phyloP scores from a whole-genome alignment of 2,888 invertebrate species.

The Mantis religiosa region DNA sequence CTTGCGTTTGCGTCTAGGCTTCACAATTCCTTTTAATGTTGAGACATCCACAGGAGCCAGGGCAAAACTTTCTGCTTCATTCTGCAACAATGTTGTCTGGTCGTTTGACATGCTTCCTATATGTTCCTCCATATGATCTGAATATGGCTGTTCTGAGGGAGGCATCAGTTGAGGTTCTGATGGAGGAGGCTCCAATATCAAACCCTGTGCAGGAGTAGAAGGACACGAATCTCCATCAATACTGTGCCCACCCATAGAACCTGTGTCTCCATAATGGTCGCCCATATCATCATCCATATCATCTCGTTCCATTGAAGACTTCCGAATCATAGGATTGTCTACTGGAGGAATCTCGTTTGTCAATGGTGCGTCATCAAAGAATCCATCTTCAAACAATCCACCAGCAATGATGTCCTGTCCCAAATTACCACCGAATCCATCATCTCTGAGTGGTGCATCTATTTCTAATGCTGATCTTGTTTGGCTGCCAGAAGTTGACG shows the following conservation, averaged over 20 bases:
- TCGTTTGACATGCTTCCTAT: constrained; percentile 46
- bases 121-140: constrained; percentile 35
- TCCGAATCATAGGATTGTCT: constrained; percentile 8
- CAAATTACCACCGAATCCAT: constrained; percentile 80
- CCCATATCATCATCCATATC: constrained; percentile 75
- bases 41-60: constrained; percentile 93
- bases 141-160: constrained; percentile 44
- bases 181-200: constrained; percentile 21
- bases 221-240: constrained; percentile 57
- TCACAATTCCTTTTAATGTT: constrained; percentile 78
- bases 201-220: constrained; percentile 38
- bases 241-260: constrained; percentile 49
- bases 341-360: constrained; percentile 41
- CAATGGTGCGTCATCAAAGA: constrained; percentile 84
- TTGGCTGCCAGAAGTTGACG: constrained; percentile 52
- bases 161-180: constrained; percentile 21
- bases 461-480: constrained; percentile 55
- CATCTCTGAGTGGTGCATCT: constrained; percentile 73
- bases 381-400: constrained; percentile 82
- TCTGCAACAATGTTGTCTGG: constrained; percentile 83
- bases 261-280: constrained; percentile 73
- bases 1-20: constrained; percentile 90
- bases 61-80: constrained; percentile 95
- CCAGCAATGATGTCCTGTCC: constrained; percentile 83
- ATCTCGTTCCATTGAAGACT: constrained; percentile 43